These are phyloP conservation scores for Gambusia affinis DNA, from an alignment of 2,113 vertebrate species.

Conservation along the genomic window DNA sequence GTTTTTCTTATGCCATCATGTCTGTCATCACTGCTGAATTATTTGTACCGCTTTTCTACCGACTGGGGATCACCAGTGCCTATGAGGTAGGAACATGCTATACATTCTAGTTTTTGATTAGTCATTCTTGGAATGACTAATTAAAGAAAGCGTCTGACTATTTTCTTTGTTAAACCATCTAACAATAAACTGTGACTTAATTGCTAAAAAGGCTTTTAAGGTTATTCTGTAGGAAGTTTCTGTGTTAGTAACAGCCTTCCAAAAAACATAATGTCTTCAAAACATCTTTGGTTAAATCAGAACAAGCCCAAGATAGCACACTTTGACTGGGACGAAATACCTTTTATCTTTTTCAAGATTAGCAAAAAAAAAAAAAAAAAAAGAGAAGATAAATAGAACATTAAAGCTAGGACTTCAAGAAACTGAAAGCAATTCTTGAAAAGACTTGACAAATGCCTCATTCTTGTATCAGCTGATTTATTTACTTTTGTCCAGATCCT, in stretches of 20 bases:
- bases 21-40: constrained; percentile 79
- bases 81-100: constrained; percentile 77
- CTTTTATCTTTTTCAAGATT: not conserved
- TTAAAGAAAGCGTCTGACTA: not conserved
- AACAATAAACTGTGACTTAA: not conserved
- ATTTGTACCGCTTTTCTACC: constrained; percentile 84
- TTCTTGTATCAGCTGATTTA: not conserved
- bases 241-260: not conserved
- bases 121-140: too few relatives aligned
- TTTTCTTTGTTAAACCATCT: not conserved
- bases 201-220: not conserved
- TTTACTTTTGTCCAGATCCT: not conserved
- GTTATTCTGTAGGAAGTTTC: not conserved
- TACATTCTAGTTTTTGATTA: not conserved
- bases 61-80: constrained; percentile 80
- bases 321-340: not conserved
- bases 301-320: not conserved
- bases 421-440: not conserved
- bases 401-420: not conserved
- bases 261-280: not conserved
- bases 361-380: too few relatives aligned
- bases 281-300: not conserved
- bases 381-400: not conserved
- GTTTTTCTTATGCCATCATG: constrained; percentile 79
- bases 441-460: not conserved